Evolutionary conservation across 2,888 invertebrate species (phyloP).

Genomic region (Lysandra coridon): DNA sequence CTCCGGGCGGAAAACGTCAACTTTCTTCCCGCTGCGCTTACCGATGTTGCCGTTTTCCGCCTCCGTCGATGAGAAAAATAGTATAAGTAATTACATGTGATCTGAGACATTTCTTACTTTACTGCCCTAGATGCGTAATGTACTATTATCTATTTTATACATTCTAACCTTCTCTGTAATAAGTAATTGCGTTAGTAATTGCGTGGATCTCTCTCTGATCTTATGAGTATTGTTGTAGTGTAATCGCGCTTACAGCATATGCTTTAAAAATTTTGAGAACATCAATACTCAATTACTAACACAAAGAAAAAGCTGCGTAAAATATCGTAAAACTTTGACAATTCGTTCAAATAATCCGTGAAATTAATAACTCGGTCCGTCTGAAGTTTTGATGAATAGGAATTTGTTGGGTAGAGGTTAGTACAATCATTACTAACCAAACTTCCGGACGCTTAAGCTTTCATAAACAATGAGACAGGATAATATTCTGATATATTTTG

Average conservation of each 20-base stretch:
- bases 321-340: background rate
- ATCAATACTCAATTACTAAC: background rate
- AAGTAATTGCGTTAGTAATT: too few species aligned
- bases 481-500: background rate
- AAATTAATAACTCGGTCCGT: background rate
- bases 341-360: background rate
- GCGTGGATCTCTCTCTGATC: too few species aligned
- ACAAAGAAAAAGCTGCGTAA: background rate
- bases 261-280: background rate
- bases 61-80: too few species aligned
- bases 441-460: background rate
- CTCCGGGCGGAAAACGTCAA: too few species aligned
- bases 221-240: too few species aligned
- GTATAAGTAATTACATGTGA: too few species aligned
- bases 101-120: too few species aligned
- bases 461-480: background rate
- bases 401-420: slow-evolving; percentile 6
- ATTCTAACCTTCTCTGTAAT: too few species aligned
- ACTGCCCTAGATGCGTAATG: too few species aligned
- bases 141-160: too few species aligned
- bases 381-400: slow-evolving; percentile 10
- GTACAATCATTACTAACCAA: slow-evolving; percentile 4
- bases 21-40: too few species aligned
- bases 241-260: background rate
- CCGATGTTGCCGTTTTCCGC: too few species aligned